phyloP scores from a whole-genome alignment of 1,140 invertebrate genomes.

The Zaprionus africanus region DNA sequence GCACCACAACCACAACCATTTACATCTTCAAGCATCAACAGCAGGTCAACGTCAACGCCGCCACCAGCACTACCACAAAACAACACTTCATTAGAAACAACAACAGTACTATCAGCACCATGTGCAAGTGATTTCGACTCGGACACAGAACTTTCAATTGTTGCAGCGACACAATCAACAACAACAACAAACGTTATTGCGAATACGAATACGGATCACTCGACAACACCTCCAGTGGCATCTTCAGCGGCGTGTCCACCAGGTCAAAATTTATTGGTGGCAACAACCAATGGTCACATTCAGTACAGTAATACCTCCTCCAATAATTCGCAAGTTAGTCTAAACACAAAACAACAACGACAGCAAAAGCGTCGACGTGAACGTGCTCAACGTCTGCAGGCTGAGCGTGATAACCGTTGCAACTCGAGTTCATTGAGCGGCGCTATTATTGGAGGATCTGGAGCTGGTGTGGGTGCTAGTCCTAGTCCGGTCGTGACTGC shows the following conservation, averaged over 20 bases:
- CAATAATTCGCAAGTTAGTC: constrained; percentile 56
- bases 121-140: constrained; percentile 79
- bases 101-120: constrained; percentile 18
- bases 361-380: constrained; percentile 93
- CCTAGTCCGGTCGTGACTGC: constrained; percentile 59
- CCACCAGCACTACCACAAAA: constrained; percentile 9
- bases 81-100: constrained; percentile 21
- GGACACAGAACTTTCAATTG: constrained; percentile 75
- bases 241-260: constrained; percentile 15
- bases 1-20: constrained; percentile 21
- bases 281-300: constrained; percentile 35
- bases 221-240: constrained; percentile 41
- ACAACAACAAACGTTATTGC: constrained; percentile 43
- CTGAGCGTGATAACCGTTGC: constrained; percentile 86
- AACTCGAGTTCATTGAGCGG: constrained; percentile 56
- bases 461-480: constrained; percentile 16
- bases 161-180: constrained; percentile 61
- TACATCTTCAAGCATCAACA: constrained; percentile 19
- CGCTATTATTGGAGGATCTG: constrained; percentile 48
- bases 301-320: constrained; percentile 34
- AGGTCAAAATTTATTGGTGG: constrained; percentile 15
- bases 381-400: constrained; percentile 93
- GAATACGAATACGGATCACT: constrained; percentile 28
- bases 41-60: constrained; percentile 28
- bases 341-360: constrained; percentile 88